These are phyloP conservation scores for Aromia moschata DNA, from an alignment of 2,888 invertebrate species.

Conservation along the genomic window DNA sequence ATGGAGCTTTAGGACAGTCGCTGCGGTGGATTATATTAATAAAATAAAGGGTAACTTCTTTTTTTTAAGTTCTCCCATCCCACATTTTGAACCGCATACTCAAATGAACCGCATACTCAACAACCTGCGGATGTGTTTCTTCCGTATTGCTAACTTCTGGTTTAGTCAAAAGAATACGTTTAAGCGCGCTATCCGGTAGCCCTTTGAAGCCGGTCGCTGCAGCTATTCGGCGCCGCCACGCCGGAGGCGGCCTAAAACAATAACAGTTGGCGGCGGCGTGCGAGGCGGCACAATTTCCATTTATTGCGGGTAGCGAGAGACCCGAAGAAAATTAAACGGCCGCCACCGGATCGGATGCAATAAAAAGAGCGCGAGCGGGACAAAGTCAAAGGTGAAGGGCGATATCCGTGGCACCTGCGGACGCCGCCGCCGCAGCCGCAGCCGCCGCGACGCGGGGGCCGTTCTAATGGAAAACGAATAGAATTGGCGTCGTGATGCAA, in stretches of 20 bases:
- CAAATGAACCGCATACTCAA: no score
- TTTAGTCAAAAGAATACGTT: not conserved
- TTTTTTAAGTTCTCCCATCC: no score
- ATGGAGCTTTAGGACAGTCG: no score
- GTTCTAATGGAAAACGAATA: no score
- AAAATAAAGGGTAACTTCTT: no score
- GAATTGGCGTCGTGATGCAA: no score
- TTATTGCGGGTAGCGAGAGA: constrained; percentile 30
- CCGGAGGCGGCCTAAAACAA: constrained; percentile 26
- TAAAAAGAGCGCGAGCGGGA: constrained; percentile 27
- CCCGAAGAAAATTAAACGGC: constrained; percentile 31
- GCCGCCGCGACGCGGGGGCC: not conserved
- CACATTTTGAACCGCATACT: no score
- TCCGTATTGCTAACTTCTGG: no score
- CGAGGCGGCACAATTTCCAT: constrained; percentile 31
- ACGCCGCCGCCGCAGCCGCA: not conserved
- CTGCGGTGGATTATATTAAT: no score
- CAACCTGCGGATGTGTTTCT: no score
- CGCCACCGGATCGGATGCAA: constrained; percentile 27
- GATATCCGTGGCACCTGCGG: constrained; percentile 28
- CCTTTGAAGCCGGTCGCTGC: constrained; percentile 5
- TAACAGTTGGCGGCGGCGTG: constrained; percentile 24
- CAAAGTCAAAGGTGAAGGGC: constrained; percentile 32
- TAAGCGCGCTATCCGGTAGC: not conserved
- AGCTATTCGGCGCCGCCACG: constrained; percentile 11